Conservation (phyloP, 2,888 invertebrate species). For the Machimus atricapillus region DNA sequence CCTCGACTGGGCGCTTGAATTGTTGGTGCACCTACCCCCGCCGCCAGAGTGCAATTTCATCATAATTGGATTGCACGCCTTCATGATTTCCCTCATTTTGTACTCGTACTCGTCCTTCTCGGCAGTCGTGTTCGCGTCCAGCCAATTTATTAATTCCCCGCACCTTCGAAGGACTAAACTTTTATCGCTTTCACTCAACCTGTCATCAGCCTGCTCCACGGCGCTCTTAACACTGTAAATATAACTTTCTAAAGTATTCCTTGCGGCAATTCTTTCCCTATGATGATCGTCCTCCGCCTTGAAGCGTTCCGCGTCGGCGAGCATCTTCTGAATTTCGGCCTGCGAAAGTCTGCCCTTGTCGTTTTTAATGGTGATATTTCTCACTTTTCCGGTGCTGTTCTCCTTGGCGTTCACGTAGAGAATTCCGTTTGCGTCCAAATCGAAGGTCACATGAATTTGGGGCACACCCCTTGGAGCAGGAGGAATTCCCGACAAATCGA, state of each 20-base stretch:
- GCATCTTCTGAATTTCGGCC: conserved; percentile 82
- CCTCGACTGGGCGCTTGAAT: conserved; percentile 64
- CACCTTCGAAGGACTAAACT: conserved; percentile 72
- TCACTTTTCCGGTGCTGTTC: conserved; percentile 71
- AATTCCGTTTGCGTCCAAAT: conserved; percentile 92
- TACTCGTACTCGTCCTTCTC: conserved; percentile 77
- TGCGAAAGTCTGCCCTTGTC: conserved; percentile 82
- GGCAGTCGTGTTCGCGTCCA: conserved; percentile 79
- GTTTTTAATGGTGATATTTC: conserved; percentile 82
- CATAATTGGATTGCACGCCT: conserved; percentile 63
- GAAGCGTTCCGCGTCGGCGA: conserved; percentile 76
- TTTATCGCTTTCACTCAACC: conserved; percentile 72
- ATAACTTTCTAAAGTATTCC: conserved; percentile 77
- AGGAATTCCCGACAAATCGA: conserved; percentile 93
- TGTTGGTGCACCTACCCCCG: conserved; percentile 60
- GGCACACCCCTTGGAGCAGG: conserved; percentile 91
- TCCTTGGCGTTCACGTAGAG: conserved; percentile 84
- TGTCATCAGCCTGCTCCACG: conserved; percentile 69
- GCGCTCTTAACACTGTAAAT: conserved; percentile 74
- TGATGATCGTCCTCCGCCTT: conserved; percentile 77
- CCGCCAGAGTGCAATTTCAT: conserved; percentile 58
- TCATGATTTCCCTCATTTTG: conserved; percentile 57
- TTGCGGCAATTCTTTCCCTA: conserved; percentile 70
- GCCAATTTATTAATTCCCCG: conserved; percentile 72
- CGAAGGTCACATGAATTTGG: conserved; percentile 84